These are phyloP conservation scores for Serranus cabrilla DNA, from an alignment of 2,797 vertebrate species.

Conservation along the genomic window DNA sequence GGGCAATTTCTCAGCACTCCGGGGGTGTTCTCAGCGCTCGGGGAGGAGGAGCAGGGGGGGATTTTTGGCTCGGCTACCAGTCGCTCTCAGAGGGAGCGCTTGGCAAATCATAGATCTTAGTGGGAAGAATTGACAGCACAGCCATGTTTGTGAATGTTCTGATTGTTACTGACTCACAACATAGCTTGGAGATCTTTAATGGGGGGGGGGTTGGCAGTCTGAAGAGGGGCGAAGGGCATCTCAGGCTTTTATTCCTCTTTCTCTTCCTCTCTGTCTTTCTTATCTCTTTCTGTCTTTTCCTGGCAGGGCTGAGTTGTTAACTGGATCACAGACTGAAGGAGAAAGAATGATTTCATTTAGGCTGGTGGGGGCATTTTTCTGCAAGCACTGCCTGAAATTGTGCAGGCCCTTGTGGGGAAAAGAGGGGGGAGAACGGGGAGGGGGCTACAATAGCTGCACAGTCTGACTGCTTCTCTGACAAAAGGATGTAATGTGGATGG, in stretches of 20 bases:
- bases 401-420: slow-evolving; percentile 51
- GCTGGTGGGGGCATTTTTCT: slow-evolving; percentile 62
- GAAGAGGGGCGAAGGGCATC: slow-evolving; percentile 57
- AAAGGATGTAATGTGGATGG: slow-evolving; percentile 70
- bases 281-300: slow-evolving; percentile 71
- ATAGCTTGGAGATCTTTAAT: slow-evolving; percentile 39
- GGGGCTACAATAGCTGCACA: slow-evolving; percentile 67
- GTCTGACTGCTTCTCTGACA: slow-evolving; percentile 65
- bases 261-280: slow-evolving; percentile 63
- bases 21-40: slow-evolving; percentile 51
- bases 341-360: slow-evolving; percentile 77
- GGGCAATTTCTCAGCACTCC: slow-evolving; percentile 68
- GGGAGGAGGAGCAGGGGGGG: slow-evolving; percentile 24
- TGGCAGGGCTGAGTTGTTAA: slow-evolving; percentile 67
- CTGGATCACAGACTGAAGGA: slow-evolving; percentile 62
- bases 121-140: slow-evolving; percentile 63
- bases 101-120: slow-evolving; percentile 66
- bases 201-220: slow-evolving; percentile 21
- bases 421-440: neutral
- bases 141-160: slow-evolving; percentile 72
- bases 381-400: slow-evolving; percentile 65
- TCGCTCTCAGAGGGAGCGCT: slow-evolving; percentile 53
- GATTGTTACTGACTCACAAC: slow-evolving; percentile 75
- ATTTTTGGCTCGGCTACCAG: slow-evolving; percentile 40
- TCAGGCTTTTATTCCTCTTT: slow-evolving; percentile 59